Evolutionary conservation across 2,797 vertebrate species (phyloP).

Genomic region (Rhynchonycteris naso): DNA sequence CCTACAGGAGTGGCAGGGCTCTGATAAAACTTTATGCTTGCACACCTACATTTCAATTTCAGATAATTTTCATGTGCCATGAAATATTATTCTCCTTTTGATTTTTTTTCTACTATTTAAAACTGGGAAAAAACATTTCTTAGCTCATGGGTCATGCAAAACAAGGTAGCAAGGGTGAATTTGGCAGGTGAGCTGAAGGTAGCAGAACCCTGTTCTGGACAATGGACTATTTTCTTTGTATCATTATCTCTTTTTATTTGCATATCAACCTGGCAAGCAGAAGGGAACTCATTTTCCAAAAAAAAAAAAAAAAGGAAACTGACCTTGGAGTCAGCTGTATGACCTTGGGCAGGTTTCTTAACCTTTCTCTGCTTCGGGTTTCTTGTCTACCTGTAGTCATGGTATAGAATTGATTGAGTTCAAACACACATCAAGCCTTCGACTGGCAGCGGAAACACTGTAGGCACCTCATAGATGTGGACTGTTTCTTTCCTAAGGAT

Average conservation of each 20-base stretch:
- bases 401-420: neutral
- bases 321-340: neutral
- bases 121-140: neutral
- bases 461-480: neutral
- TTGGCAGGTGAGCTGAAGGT: neutral
- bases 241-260: neutral
- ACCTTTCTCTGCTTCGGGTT: neutral
- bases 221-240: neutral
- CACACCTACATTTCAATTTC: neutral
- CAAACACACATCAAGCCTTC: neutral
- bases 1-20: neutral
- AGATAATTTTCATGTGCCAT: neutral
- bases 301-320: slow-evolving; percentile 18
- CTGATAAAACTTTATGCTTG: neutral
- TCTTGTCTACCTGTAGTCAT: neutral
- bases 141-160: neutral
- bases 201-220: neutral
- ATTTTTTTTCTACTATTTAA: neutral
- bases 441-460: neutral
- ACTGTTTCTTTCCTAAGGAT: neutral
- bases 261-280: neutral
- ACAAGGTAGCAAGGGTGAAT: neutral
- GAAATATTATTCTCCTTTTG: neutral
- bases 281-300: neutral
- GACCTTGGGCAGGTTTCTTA: neutral